phyloP scores from a whole-genome alignment of 2,888 invertebrate genomes.

The Zeuzera pyrina region DNA sequence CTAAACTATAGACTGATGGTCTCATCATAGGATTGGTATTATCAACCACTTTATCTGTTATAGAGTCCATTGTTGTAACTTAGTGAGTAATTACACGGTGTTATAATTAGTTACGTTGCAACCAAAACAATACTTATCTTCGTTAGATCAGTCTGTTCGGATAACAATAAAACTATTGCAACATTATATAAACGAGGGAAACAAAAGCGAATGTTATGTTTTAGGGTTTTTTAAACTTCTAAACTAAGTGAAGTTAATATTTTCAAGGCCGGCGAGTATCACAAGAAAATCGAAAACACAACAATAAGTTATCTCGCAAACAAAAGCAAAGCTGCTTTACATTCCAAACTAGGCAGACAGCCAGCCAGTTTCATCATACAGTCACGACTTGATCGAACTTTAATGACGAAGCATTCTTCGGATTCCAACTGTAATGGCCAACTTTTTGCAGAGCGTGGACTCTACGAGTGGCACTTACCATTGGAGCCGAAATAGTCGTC shows the following conservation, averaged over 20 bases:
- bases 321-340: too few relatives aligned
- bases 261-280: slow-evolving; percentile 4
- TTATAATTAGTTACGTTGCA: slow-evolving; percentile 32
- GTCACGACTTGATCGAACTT: slow-evolving; percentile 29
- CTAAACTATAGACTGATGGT: too few relatives aligned
- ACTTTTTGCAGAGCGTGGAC: slow-evolving; percentile 9
- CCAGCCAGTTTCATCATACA: slow-evolving; percentile 19
- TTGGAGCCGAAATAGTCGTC: slow-evolving; percentile 78
- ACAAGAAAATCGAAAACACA: slow-evolving; percentile 24
- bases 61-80: slow-evolving; percentile 24
- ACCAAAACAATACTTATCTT: slow-evolving; percentile 20
- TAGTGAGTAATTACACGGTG: slow-evolving; percentile 22
- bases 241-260: too few relatives aligned
- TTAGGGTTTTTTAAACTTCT: background rate
- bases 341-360: slow-evolving; percentile 23
- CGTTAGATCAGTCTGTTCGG: slow-evolving; percentile 4
- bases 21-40: too few relatives aligned
- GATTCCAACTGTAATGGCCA: slow-evolving; percentile 22
- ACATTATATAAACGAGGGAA: slow-evolving; percentile 16
- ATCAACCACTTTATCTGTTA: slow-evolving; percentile 16
- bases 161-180: slow-evolving; percentile 15
- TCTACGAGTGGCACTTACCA: slow-evolving; percentile 60
- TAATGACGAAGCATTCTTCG: slow-evolving; percentile 23
- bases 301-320: too few relatives aligned
- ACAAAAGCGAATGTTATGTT: background rate